Percentiles rank a stretch among this genome's conserved stretches.
Conservation (phyloP, 2,888 invertebrate species). For the Pachymerium ferrugineum region DNA sequence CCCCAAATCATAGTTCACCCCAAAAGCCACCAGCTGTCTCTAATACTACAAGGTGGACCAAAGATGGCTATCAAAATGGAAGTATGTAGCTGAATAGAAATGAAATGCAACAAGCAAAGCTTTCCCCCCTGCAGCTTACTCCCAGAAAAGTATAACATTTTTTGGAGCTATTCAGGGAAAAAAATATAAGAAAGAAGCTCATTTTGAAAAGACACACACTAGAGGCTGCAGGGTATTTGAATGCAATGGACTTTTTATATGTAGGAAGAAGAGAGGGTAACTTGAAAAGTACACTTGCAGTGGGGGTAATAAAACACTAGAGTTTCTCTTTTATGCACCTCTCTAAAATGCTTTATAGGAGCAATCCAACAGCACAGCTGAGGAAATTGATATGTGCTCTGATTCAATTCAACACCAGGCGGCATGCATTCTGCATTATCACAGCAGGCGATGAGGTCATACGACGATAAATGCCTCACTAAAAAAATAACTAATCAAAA, state of each 20-base stretch:
- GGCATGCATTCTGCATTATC: not conserved
- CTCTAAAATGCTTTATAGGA: conserved; percentile 37
- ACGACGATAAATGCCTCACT: not conserved
- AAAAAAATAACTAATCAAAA: not conserved
- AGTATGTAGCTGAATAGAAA: not conserved
- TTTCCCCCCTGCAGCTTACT: not conserved
- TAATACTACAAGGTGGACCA: not conserved
- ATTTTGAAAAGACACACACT: not conserved
- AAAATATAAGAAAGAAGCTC: not conserved
- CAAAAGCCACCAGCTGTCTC: not conserved
- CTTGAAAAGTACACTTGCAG: conserved; percentile 35
- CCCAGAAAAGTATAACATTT: not conserved
- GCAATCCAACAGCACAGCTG: conserved; percentile 34
- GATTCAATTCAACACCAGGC: conserved; percentile 27
- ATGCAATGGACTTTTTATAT: conserved; percentile 31
- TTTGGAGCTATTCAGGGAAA: not conserved
- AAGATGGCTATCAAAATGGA: not conserved
- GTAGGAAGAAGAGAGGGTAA: not conserved
- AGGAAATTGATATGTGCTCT: conserved; percentile 29
- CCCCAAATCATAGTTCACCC: not conserved
- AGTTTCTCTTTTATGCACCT: conserved; percentile 36
- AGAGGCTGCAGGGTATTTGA: conserved; percentile 20
- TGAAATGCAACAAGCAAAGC: too few relatives aligned
- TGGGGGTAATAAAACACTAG: conserved; percentile 36
- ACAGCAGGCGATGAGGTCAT: not conserved